Base-by-base conservation (phyloP, 2,888 invertebrate genomes). In the Branchinecta sandiegonensis region DNA sequence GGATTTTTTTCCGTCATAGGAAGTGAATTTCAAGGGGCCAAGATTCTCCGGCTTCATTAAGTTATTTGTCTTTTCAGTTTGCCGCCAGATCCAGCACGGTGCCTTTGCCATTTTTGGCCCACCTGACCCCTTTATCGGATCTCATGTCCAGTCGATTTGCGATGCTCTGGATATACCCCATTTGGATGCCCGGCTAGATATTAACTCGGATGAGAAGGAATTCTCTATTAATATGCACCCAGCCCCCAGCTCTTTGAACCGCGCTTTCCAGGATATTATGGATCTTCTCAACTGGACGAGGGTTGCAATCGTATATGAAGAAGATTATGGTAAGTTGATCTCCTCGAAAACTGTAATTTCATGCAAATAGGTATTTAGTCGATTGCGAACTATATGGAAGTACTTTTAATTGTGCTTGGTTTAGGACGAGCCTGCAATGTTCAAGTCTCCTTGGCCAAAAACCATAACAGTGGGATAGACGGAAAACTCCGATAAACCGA, bases 261-360 rank as follows among this genome's bases (percentile, higher is more conserved):
- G 79, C 71, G 89, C 90, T 0, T 91, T 92, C 78, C 83, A 86
- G 69, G 94, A 94, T 75, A 83, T 94, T 72, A 89, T 94, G 77
- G 81, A 85, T 11, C 90, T 90, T 77, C 83, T 94, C 71, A 91
- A 92, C 77, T 95, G 95, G 95, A 90, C 90, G 4, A 86, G 87
- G 76, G 90, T 94, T 75, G 94, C 92, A 0, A 87, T 96, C 69
- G 85, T 96, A 65, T 95, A 94, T 76, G 94, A 96, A 76, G 91
- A 94, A 75, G 92, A 93, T 74, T 86, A 87, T 76, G 90, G 91
- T 90, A 76, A 82, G 83, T 70, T 7, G 56, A 65, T 5, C 14
- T 66, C 12, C 23, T 1, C 4, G 37, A 37, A 37, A 37, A 37
- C 37, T 37, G 37, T 37, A 37, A 37, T 37, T 37, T 37, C 5